Evolutionary conservation across 2,888 invertebrate genomes (phyloP).

Genomic region (Silvanus unidentatus): DNA sequence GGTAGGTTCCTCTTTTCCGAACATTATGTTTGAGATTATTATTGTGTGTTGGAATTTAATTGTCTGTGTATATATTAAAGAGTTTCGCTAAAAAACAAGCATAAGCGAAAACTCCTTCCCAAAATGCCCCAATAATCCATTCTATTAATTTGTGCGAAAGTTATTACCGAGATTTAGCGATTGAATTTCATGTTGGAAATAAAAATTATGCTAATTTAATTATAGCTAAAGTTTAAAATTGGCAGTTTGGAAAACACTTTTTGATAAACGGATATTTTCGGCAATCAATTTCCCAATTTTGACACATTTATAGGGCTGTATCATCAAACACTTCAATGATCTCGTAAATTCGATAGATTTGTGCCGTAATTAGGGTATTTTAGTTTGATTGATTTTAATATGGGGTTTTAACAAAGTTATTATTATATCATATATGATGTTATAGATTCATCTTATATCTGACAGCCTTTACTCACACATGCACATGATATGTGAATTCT

Average conservation of each 20-base stretch:
- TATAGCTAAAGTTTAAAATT: conserved; percentile 19
- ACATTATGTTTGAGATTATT: neutral
- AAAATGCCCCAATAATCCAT: too few species aligned
- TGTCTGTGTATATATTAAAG: neutral
- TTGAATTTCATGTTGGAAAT: conserved; percentile 11
- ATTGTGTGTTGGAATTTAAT: neutral
- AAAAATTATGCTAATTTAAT: conserved; percentile 28
- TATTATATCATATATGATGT: neutral
- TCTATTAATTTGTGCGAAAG: too few species aligned
- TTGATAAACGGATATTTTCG: conserved; percentile 23
- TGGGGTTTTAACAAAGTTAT: neutral
- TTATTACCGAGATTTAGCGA: neutral
- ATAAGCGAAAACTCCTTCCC: conserved; percentile 11
- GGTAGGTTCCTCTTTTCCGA: conserved; percentile 3
- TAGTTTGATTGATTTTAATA: conserved; percentile 18
- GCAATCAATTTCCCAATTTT: conserved; percentile 24
- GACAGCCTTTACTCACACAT: neutral
- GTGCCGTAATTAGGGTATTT: conserved; percentile 18
- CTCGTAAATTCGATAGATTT: conserved; percentile 14
- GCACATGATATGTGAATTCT: too few species aligned
- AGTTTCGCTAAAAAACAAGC: too few species aligned
- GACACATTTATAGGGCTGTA: conserved; percentile 18
- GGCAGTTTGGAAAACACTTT: conserved; percentile 14
- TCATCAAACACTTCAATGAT: conserved; percentile 9
- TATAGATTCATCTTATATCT: neutral